These are phyloP conservation scores for Galerucella pusilla DNA, from an alignment of 2,888 invertebrate species.

Conservation along the genomic window DNA sequence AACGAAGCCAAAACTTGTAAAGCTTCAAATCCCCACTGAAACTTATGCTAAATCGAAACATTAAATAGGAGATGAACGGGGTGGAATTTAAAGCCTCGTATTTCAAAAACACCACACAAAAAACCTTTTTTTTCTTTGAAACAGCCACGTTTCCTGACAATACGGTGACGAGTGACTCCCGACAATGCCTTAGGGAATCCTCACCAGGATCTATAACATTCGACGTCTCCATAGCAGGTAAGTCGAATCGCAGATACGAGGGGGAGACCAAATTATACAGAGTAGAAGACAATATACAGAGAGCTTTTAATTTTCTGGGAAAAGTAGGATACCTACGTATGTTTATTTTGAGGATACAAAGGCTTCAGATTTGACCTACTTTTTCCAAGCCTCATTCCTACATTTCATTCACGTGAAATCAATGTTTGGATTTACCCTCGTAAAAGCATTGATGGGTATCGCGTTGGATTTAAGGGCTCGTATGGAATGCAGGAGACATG, in stretches of 20 bases:
- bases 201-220: slow-evolving; percentile 68
- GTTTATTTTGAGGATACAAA: no score
- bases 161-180: slow-evolving; percentile 69
- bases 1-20: no score
- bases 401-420: background rate
- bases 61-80: background rate
- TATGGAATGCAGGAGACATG: background rate
- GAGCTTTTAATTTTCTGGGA: no score
- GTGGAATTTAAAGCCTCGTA: background rate
- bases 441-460: background rate
- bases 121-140: background rate
- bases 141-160: slow-evolving; percentile 68
- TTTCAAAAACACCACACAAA: background rate
- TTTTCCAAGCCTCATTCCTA: no score
- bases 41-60: background rate
- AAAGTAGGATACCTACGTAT: no score
- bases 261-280: background rate
- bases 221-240: slow-evolving; percentile 70
- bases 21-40: background rate
- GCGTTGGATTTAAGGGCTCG: background rate
- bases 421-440: background rate
- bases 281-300: no score
- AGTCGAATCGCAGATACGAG: slow-evolving; percentile 7
- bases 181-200: slow-evolving; percentile 72
- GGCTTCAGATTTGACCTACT: no score